phyloP scores from a whole-genome alignment of 2,797 vertebrate species.

The Coendou prehensilis region DNA sequence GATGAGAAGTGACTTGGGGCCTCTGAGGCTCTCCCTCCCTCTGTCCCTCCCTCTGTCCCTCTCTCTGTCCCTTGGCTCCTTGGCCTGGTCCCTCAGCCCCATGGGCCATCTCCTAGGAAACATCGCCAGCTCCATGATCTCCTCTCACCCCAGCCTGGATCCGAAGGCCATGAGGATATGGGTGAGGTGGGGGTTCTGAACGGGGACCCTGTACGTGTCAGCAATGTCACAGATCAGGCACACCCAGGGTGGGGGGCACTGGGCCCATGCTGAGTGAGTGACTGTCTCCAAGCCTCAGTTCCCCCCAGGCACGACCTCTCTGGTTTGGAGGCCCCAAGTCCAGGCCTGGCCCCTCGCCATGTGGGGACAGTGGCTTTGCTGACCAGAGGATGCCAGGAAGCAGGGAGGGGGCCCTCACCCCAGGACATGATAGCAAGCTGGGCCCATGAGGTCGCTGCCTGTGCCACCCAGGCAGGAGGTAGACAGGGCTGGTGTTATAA shows the following conservation, averaged over 20 bases:
- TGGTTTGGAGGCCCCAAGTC: neutral
- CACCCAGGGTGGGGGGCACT: rapidly evolving
- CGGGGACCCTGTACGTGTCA: rapidly evolving
- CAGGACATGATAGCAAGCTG: neutral
- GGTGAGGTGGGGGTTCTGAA: neutral
- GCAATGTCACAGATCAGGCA: neutral
- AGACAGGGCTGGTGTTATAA: neutral
- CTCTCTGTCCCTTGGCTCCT: neutral
- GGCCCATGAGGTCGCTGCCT: neutral
- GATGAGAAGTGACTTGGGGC: neutral
- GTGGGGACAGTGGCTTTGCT: neutral
- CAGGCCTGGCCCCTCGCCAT: neutral
- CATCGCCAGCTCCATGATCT: constrained; percentile 86
- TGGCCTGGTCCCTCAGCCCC: neutral
- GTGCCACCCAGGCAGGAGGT: neutral
- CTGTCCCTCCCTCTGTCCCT: too few relatives aligned
- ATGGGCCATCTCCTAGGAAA: constrained; percentile 87
- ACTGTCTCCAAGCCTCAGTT: neutral
- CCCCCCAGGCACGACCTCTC: neutral
- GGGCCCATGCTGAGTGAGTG: too few relatives aligned
- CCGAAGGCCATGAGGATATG: constrained; percentile 32
- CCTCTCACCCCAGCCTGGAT: constrained; percentile 78
- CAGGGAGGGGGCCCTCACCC: neutral
- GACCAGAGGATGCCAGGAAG: neutral
- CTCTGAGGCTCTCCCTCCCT: neutral